These are phyloP conservation scores for Lineus longissimus DNA, from an alignment of 1,140 invertebrate genomes.

Conservation along the genomic window DNA sequence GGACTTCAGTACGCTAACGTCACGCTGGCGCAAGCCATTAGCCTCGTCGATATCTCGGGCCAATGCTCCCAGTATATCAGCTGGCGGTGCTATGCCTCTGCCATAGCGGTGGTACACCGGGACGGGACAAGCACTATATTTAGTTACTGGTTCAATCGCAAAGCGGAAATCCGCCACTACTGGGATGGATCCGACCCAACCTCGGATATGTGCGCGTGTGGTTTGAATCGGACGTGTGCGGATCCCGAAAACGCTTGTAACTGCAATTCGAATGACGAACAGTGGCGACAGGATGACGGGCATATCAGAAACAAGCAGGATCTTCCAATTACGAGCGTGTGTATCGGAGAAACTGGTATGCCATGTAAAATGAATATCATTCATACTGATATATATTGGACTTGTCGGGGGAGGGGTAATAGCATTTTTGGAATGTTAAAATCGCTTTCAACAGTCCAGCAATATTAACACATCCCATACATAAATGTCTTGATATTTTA, in stretches of 20 bases:
- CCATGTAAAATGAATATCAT: too few relatives aligned
- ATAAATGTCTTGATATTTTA: too few relatives aligned
- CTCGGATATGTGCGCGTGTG: slow-evolving; percentile 30
- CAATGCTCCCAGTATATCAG: slow-evolving; percentile 34
- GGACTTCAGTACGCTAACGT: slow-evolving; percentile 26
- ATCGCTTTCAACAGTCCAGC: too few relatives aligned
- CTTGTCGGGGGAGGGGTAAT: too few relatives aligned
- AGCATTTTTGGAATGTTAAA: too few relatives aligned
- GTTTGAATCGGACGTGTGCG: slow-evolving; percentile 26
- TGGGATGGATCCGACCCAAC: slow-evolving; percentile 34
- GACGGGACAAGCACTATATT: too few relatives aligned
- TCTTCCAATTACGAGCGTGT: slow-evolving; percentile 33
- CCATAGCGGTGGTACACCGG: slow-evolving; percentile 35
- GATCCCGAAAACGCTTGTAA: slow-evolving; percentile 24
- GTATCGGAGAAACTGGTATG: slow-evolving; percentile 42
- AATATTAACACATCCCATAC: too few relatives aligned
- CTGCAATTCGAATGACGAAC: slow-evolving; percentile 36
- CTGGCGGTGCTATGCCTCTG: slow-evolving; percentile 36
- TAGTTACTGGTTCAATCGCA: slow-evolving; percentile 36
- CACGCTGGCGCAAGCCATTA: slow-evolving; percentile 21
- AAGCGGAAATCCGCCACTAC: slow-evolving; percentile 20
- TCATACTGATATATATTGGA: too few relatives aligned
- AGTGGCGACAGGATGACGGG: slow-evolving; percentile 33
- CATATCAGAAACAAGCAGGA: slow-evolving; percentile 34
- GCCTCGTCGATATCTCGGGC: slow-evolving; percentile 30